A percentile compares a stretch with the other conserved stretches of the same genome.
These are phyloP conservation scores for Bathynomus jamesi DNA, from an alignment of 1,140 invertebrate genomes.

Conservation along the genomic window DNA sequence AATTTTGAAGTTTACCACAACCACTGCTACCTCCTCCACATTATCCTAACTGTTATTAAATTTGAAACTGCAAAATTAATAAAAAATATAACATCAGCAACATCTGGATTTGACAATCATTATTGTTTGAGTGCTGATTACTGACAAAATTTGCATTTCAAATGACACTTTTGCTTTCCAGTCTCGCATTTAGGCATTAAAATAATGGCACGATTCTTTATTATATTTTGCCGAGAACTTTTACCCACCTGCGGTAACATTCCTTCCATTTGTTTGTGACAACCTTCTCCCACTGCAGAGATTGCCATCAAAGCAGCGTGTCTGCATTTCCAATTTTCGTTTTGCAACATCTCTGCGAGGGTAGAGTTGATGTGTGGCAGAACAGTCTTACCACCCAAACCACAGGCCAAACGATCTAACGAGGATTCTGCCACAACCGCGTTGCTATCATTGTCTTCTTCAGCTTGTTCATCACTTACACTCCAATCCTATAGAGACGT, in stretches of 20 bases:
- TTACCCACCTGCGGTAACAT: constrained; percentile 74
- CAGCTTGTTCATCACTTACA: constrained; percentile 63
- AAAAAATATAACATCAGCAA: too few species aligned
- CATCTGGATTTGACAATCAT: too few species aligned
- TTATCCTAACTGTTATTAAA: too few species aligned
- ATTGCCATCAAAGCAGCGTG: constrained; percentile 98
- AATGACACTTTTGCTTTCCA: too few species aligned
- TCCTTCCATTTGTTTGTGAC: constrained; percentile 94
- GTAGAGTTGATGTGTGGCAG: constrained; percentile 77
- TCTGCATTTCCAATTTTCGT: constrained; percentile 71
- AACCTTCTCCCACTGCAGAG: constrained; percentile 95
- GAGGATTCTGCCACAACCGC: constrained; percentile 92
- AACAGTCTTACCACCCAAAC: constrained; percentile 90
- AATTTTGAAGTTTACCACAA: too few species aligned
- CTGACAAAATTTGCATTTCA: too few species aligned
- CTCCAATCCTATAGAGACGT: constrained; percentile 68
- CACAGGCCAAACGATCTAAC: constrained; percentile 90
- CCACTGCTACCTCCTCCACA: too few species aligned
- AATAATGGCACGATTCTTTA: too few species aligned
- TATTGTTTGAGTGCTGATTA: too few species aligned
- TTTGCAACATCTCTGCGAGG: constrained; percentile 78
- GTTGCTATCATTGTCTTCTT: constrained; percentile 87
- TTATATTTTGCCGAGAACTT: too few species aligned
- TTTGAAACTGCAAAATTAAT: too few species aligned
- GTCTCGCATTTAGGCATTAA: too few species aligned